A percentile compares a stretch with the other conserved stretches of the same genome.
These are phyloP conservation scores for Cylas formicarius DNA, from an alignment of 1,140 invertebrate genomes.

Conservation along the genomic window DNA sequence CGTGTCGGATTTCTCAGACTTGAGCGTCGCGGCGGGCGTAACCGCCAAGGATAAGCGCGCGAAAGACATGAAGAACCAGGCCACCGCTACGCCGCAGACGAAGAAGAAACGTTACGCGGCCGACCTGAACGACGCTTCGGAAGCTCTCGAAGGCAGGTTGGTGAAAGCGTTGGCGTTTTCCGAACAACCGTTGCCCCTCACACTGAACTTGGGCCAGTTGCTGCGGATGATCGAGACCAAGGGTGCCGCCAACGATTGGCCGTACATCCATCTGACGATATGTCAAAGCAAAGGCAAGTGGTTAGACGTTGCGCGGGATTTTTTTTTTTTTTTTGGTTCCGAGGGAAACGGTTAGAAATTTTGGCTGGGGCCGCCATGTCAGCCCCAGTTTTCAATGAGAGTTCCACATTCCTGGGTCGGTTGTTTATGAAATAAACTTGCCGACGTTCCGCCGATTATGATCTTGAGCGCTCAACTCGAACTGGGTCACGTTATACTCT, in stretches of 20 bases:
- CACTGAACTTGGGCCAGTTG: conserved; percentile 36
- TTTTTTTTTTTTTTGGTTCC: neutral
- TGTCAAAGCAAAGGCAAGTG: conserved; percentile 36
- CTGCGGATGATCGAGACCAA: conserved; percentile 36
- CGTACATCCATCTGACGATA: conserved; percentile 37
- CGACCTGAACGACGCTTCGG: conserved; percentile 10
- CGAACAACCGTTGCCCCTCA: conserved; percentile 35
- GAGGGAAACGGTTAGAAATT: neutral
- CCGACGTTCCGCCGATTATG: too few species aligned
- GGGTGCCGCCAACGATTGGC: conserved; percentile 32
- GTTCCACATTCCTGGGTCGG: too few species aligned
- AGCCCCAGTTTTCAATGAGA: too few species aligned
- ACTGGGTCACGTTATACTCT: too few species aligned
- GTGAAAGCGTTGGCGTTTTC: conserved; percentile 34
- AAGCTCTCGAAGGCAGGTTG: conserved; percentile 31
- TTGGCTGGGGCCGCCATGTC: neutral
- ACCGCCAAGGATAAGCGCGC: conserved; percentile 76
- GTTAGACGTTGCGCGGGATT: too few species aligned
- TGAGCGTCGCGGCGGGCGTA: conserved; percentile 72
- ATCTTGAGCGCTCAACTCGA: too few species aligned
- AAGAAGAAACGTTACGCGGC: conserved; percentile 39
- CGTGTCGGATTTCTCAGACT: conserved; percentile 47
- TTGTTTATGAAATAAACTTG: too few species aligned
- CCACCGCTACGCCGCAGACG: conserved; percentile 28
- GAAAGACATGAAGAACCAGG: conserved; percentile 63